Conservation (phyloP, 2,888 invertebrate species). For the Melanargia galathea region DNA sequence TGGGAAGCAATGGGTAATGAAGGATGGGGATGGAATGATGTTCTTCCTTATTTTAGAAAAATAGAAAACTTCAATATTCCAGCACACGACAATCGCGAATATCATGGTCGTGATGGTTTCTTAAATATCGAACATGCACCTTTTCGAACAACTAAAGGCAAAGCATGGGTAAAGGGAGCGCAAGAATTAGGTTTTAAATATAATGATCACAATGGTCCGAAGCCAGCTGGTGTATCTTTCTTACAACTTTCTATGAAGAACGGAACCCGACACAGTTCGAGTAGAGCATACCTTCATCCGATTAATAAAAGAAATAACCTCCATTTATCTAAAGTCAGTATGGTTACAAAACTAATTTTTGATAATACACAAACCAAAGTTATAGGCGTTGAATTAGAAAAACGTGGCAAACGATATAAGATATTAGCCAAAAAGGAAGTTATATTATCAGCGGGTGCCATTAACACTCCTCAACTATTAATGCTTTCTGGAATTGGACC, state of each 20-base stretch:
- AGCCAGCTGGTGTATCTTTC: slow-evolving; percentile 83
- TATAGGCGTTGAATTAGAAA: slow-evolving; percentile 83
- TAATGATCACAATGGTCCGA: slow-evolving; percentile 84
- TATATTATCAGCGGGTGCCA: slow-evolving; percentile 88
- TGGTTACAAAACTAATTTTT: slow-evolving; percentile 83
- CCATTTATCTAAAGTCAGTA: slow-evolving; percentile 82
- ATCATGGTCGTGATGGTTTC: slow-evolving; percentile 82
- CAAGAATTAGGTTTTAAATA: slow-evolving; percentile 82
- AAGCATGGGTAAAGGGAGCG: slow-evolving; percentile 84
- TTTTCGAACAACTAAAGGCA: slow-evolving; percentile 75
- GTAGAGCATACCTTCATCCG: slow-evolving; percentile 85
- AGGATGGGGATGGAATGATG: slow-evolving; percentile 88
- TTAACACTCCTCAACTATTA: slow-evolving; percentile 89
- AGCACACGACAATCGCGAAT: slow-evolving; percentile 71
- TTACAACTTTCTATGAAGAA: slow-evolving; percentile 85
- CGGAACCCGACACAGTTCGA: slow-evolving; percentile 86
- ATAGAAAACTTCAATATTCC: slow-evolving; percentile 87
- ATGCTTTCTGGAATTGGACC: slow-evolving; percentile 91
- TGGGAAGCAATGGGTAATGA: slow-evolving; percentile 88
- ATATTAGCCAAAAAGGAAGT: slow-evolving; percentile 86
- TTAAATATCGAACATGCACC: slow-evolving; percentile 80
- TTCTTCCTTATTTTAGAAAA: slow-evolving; percentile 89
- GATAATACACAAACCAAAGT: slow-evolving; percentile 80
- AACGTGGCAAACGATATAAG: slow-evolving; percentile 72
- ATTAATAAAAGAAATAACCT: slow-evolving; percentile 83